Evolutionary conservation across 2,797 vertebrate species (phyloP).

Genomic region (Cyclopterus lumpus): DNA sequence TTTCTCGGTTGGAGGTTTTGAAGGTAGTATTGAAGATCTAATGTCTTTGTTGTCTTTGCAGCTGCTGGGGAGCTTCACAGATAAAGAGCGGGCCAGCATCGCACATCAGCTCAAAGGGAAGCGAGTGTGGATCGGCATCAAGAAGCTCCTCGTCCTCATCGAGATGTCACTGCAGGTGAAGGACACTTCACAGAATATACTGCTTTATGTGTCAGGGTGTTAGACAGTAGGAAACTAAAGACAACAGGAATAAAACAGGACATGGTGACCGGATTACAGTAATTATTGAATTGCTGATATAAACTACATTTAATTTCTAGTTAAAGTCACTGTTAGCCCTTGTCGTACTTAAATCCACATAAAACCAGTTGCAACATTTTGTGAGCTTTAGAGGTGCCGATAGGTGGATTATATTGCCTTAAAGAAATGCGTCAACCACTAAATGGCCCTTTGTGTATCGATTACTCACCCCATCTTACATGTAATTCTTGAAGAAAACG

Average conservation of each 20-base stretch:
- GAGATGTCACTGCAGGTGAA: slow-evolving; percentile 97
- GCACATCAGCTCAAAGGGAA: slow-evolving; percentile 92
- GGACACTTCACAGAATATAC: too few relatives aligned
- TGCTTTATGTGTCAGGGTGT: not conserved
- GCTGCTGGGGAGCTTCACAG: slow-evolving; percentile 95
- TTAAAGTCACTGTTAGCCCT: not conserved
- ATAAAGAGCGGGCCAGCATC: slow-evolving; percentile 91
- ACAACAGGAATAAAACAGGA: not conserved
- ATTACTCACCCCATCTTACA: too few relatives aligned
- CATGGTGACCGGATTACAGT: not conserved
- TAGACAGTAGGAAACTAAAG: not conserved
- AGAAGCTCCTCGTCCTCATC: slow-evolving; percentile 97
- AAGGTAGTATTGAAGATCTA: not conserved
- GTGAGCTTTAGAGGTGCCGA: too few relatives aligned
- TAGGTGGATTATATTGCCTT: too few relatives aligned
- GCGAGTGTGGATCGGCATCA: slow-evolving; percentile 95
- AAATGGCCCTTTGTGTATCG: too few relatives aligned
- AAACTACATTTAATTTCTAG: not conserved
- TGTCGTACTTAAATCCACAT: too few relatives aligned
- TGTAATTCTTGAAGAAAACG: too few relatives aligned
- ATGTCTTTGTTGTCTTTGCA: slow-evolving; percentile 57
- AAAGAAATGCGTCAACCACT: too few relatives aligned
- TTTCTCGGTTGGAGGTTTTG: not conserved
- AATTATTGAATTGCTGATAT: not conserved
- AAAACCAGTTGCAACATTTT: too few relatives aligned